Percentiles rank a stretch among this genome's conserved stretches.
These are phyloP conservation scores for Nycticryphes semicollaris DNA, from an alignment of 2,113 vertebrate genomes.

Conservation along the genomic window DNA sequence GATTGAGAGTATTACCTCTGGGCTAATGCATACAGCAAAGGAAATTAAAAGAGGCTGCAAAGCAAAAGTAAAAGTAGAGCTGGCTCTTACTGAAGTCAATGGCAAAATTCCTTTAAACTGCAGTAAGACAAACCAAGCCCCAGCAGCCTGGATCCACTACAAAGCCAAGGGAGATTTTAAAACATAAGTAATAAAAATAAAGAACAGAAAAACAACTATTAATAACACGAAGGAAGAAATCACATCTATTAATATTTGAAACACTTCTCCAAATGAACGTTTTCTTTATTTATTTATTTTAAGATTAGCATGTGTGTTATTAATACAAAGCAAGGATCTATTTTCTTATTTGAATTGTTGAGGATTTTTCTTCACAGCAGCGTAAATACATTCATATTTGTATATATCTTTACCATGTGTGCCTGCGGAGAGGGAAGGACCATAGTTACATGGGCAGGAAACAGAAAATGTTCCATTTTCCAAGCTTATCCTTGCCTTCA, in stretches of 20 bases:
- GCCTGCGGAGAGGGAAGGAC: not conserved
- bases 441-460: conserved; percentile 28
- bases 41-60: conserved; percentile 39
- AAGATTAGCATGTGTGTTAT: not conserved
- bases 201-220: not conserved
- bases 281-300: not conserved
- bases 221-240: not conserved
- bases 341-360: not conserved
- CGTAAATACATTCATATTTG: not conserved
- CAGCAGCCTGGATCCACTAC: conserved; percentile 8
- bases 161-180: not conserved
- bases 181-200: not conserved
- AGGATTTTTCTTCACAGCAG: not conserved
- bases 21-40: not conserved
- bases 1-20: not conserved
- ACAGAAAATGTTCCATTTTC: conserved; percentile 59
- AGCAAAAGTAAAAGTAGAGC: conserved; percentile 41
- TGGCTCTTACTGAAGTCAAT: not conserved
- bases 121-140: not conserved
- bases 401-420: conserved; percentile 27
- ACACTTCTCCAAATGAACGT: not conserved
- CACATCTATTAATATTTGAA: not conserved
- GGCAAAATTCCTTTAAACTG: conserved; percentile 29
- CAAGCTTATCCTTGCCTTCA: conserved; percentile 37
- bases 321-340: not conserved